Evolutionary conservation across 2,113 vertebrate species (phyloP).

Genomic region (Atractosteus spatula): DNA sequence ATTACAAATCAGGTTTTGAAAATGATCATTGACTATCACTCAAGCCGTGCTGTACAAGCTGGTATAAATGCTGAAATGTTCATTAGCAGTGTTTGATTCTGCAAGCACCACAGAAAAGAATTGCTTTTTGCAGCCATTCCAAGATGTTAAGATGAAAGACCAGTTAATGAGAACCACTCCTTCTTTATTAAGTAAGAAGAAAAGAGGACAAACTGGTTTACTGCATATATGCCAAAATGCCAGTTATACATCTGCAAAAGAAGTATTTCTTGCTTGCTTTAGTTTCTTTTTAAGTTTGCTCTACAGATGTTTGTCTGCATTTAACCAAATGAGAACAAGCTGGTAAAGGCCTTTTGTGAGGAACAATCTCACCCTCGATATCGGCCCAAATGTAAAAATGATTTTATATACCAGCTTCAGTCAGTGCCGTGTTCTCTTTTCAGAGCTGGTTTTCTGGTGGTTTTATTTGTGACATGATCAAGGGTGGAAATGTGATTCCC

Average conservation of each 20-base stretch:
- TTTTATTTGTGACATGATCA: neutral
- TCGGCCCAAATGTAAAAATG: neutral
- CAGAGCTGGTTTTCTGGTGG: neutral
- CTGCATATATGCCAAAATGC: constrained; percentile 28
- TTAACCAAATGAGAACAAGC: constrained; percentile 44
- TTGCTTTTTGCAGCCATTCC: neutral
- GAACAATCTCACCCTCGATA: constrained; percentile 18
- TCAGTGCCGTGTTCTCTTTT: neutral
- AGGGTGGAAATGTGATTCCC: neutral
- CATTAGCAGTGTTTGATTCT: constrained; percentile 39
- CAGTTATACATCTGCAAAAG: constrained; percentile 48
- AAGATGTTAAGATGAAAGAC: neutral
- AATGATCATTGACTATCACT: neutral
- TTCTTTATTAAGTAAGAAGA: neutral
- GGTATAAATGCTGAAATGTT: constrained; percentile 19
- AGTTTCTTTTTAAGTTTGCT: constrained; percentile 11
- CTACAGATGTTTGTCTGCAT: constrained; percentile 39
- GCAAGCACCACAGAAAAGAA: neutral
- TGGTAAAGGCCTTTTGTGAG: constrained; percentile 37
- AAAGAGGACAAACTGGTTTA: constrained; percentile 28
- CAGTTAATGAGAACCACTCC: neutral
- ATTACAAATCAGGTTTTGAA: too few relatives aligned
- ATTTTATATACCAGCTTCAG: neutral
- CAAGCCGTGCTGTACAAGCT: neutral
- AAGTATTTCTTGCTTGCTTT: constrained; percentile 38